A percentile compares a stretch with the other conserved stretches of the same genome.
These are phyloP conservation scores for Pammene aurita DNA, from an alignment of 2,888 invertebrate genomes.

Conservation along the genomic window DNA sequence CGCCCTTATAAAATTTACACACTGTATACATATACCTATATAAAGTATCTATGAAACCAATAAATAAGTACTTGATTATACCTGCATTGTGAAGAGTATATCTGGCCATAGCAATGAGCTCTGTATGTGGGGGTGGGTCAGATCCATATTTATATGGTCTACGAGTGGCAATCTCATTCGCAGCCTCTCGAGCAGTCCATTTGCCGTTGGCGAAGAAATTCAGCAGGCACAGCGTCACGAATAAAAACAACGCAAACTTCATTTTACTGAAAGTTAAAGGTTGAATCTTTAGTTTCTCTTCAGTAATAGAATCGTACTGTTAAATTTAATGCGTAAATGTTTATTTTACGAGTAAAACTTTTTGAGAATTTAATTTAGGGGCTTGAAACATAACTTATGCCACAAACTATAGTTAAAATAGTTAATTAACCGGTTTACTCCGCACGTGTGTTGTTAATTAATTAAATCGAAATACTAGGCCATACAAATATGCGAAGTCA, in stretches of 20 bases:
- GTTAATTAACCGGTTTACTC: constrained; percentile 9
- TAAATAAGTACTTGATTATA: constrained; percentile 57
- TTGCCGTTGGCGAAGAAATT: constrained; percentile 52
- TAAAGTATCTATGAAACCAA: too few species aligned
- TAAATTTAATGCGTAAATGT: not conserved
- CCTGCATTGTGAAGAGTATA: constrained; percentile 88
- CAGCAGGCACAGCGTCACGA: constrained; percentile 47
- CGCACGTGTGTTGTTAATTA: constrained; percentile 32
- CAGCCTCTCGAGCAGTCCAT: constrained; percentile 48
- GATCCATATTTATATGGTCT: constrained; percentile 43
- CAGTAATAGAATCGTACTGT: not conserved
- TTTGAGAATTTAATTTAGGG: constrained; percentile 19
- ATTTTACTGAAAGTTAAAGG: constrained; percentile 46
- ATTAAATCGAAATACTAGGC: constrained; percentile 15
- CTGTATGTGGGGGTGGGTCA: constrained; percentile 84
- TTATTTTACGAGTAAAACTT: constrained; percentile 12
- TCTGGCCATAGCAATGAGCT: constrained; percentile 87
- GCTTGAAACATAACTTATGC: not conserved
- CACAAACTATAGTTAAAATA: constrained; percentile 8
- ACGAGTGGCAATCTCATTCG: constrained; percentile 58
- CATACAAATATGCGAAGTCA: constrained; percentile 50
- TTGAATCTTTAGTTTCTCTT: not conserved
- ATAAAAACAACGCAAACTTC: constrained; percentile 51
- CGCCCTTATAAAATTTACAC: too few species aligned
- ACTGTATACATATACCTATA: too few species aligned